Conservation (phyloP, 2,797 vertebrate species). For the Emydoidea blandingii region DNA sequence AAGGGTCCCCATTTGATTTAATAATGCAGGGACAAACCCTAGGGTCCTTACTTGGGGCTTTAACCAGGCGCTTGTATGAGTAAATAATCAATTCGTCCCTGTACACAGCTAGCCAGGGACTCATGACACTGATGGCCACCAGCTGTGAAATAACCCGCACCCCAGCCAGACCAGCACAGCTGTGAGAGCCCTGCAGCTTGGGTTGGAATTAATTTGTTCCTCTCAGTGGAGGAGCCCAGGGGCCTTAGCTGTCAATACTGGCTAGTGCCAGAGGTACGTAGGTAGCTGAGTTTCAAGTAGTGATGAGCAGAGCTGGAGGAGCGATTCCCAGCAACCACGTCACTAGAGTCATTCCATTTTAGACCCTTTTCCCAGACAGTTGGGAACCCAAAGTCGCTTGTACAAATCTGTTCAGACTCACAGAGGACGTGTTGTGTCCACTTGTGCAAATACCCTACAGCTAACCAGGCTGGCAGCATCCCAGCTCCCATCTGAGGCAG, state of each 20-base stretch:
- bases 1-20: not conserved
- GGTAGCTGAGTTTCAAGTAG: not conserved
- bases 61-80: not conserved
- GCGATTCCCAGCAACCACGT: not conserved
- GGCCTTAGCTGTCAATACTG: not conserved
- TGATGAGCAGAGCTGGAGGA: not conserved
- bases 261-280: not conserved
- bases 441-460: too few relatives aligned
- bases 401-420: not conserved
- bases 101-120: not conserved
- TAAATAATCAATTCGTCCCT: rapidly evolving
- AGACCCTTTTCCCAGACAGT: not conserved
- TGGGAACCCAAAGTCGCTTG: not conserved
- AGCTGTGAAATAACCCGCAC: not conserved
- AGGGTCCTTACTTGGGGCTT: not conserved
- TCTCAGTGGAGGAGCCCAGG: not conserved
- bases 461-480: too few relatives aligned
- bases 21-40: too few relatives aligned
- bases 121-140: not conserved
- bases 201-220: not conserved
- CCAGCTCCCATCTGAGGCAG: too few relatives aligned
- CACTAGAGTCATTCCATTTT: not conserved
- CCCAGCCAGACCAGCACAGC: not conserved
- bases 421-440: not conserved
- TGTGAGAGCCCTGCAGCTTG: not conserved